phyloP scores from a whole-genome alignment of 2,888 invertebrate genomes.

The Bhutanitis thaidina region DNA sequence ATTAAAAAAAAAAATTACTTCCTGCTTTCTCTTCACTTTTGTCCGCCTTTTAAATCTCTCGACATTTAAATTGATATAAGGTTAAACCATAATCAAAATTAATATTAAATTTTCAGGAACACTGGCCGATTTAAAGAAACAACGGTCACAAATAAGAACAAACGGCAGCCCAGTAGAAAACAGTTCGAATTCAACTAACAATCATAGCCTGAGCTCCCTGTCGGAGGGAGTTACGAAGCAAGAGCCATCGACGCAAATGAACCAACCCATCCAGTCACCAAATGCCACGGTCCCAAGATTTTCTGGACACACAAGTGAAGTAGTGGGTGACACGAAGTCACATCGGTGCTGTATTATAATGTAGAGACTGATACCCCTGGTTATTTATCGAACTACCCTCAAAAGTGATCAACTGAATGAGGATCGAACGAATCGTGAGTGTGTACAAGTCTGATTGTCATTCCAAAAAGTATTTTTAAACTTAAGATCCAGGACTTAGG shows the following conservation, averaged over 20 bases:
- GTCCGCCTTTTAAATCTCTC: not conserved
- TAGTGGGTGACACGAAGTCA: conserved; percentile 85
- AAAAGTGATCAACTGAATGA: not conserved
- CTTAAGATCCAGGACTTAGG: conserved; percentile 10
- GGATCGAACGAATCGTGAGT: conserved; percentile 2
- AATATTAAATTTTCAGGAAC: conserved; percentile 79
- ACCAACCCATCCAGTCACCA: conserved; percentile 65
- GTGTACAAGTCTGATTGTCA: conserved; percentile 15
- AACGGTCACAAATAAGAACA: conserved; percentile 89
- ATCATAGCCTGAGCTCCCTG: conserved; percentile 66
- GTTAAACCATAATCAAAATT: not conserved
- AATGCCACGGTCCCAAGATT: conserved; percentile 79
- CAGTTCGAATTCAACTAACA: conserved; percentile 62
- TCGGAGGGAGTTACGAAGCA: conserved; percentile 56
- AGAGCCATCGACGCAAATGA: conserved; percentile 60
- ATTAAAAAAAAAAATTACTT: too few species aligned
- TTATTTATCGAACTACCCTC: conserved; percentile 1
- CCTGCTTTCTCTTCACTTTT: too few species aligned
- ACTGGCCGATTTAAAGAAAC: conserved; percentile 95
- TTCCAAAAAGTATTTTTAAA: conserved; percentile 9
- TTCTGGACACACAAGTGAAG: conserved; percentile 88
- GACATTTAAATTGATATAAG: too few species aligned
- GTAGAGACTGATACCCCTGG: conserved; percentile 52
- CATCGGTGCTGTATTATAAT: conserved; percentile 87
- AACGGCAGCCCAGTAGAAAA: conserved; percentile 80